Conservation (phyloP, 1,140 invertebrate genomes). For the Neodiprion lecontei region DNA sequence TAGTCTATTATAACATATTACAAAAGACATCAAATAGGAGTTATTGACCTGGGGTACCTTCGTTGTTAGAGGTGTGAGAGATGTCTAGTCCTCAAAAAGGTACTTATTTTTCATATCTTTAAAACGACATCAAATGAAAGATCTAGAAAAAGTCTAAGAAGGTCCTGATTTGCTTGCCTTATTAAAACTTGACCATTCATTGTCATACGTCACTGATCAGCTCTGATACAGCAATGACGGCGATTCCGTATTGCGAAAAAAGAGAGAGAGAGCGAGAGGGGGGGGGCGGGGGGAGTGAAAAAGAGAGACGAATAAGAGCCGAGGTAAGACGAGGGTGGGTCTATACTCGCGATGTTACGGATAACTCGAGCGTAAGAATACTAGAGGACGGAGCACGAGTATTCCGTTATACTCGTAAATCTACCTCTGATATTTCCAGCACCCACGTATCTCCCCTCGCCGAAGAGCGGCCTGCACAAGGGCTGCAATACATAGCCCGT, state of each 20-base stretch:
- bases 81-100: too few relatives aligned
- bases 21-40: too few relatives aligned
- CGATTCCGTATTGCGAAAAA: slow-evolving; percentile 39
- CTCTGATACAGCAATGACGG: background rate
- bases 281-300: slow-evolving; percentile 13
- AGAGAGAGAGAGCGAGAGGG: slow-evolving; percentile 43
- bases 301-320: slow-evolving; percentile 36
- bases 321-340: slow-evolving; percentile 29
- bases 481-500: background rate
- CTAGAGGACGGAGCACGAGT: background rate
- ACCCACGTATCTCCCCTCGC: background rate
- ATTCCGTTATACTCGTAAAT: background rate
- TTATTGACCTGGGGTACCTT: too few relatives aligned
- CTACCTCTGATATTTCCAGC: slow-evolving; percentile 1
- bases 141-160: too few relatives aligned
- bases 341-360: background rate
- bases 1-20: too few relatives aligned
- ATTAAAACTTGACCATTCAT: too few relatives aligned
- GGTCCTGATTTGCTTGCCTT: too few relatives aligned
- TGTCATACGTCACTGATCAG: too few relatives aligned
- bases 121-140: too few relatives aligned
- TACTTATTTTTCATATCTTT: too few relatives aligned
- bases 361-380: slow-evolving; percentile 1
- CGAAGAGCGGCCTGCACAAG: background rate
- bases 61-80: too few relatives aligned